Evolutionary conservation across 2,797 vertebrate genomes (phyloP).

Genomic region (Crocidura indochinensis): DNA sequence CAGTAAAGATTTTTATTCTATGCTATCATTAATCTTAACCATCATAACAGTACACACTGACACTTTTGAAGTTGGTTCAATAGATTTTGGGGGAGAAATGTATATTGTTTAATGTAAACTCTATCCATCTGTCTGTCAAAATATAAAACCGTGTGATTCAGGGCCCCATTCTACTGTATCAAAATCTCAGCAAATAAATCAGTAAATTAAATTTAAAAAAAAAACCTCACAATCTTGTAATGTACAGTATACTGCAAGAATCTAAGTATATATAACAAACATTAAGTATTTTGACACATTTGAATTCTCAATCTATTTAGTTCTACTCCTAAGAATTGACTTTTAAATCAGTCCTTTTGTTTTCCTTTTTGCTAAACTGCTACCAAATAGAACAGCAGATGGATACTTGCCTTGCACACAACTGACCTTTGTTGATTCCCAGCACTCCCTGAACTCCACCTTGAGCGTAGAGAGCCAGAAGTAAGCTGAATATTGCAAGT

Average conservation of each 20-base stretch:
- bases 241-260: background rate
- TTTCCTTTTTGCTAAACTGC: background rate
- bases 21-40: background rate
- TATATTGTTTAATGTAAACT: conserved; percentile 35
- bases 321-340: background rate
- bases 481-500: no score
- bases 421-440: no score
- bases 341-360: conserved; percentile 2
- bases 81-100: background rate
- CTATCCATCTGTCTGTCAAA: background rate
- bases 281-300: background rate
- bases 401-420: no score
- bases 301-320: conserved; percentile 18
- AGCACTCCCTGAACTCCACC: no score
- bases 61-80: background rate
- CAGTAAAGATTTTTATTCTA: background rate
- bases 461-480: no score
- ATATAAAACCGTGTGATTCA: background rate
- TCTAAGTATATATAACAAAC: background rate
- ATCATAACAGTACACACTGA: background rate
- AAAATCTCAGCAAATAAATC: conserved; percentile 11
- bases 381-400: no score
- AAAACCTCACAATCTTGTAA: background rate
- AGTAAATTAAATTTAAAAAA: background rate
- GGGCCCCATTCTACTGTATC: background rate